Evolutionary conservation across 2,888 invertebrate species (phyloP).

Genomic region (Schizaphis graminum): DNA sequence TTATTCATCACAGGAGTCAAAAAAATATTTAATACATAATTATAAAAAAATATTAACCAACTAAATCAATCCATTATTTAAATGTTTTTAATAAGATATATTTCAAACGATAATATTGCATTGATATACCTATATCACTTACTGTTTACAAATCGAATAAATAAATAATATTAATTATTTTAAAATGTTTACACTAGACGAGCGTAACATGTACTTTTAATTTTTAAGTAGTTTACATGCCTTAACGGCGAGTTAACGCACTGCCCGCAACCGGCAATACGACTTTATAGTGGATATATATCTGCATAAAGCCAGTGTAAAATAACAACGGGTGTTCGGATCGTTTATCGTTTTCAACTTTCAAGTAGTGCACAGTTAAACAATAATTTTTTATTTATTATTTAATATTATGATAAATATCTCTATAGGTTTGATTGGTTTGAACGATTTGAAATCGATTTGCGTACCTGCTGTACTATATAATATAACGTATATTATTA

Average conservation of each 20-base stretch:
- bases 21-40: neutral
- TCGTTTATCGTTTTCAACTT: neutral
- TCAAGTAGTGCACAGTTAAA: neutral
- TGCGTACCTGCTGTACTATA: neutral
- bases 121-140: neutral
- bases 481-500: neutral
- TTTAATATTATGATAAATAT: neutral
- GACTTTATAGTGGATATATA: neutral
- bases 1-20: neutral
- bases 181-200: neutral
- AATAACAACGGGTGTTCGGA: neutral
- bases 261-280: neutral
- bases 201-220: neutral
- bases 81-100: neutral
- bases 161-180: neutral
- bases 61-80: neutral
- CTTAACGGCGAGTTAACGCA: too few species aligned
- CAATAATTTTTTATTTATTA: neutral
- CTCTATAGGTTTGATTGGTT: neutral
- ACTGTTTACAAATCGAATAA: neutral
- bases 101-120: neutral
- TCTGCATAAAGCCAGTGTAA: neutral
- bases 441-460: neutral
- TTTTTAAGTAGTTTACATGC: neutral
- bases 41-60: neutral